Evolutionary conservation across 2,888 invertebrate genomes (phyloP).

Genomic region (Rhagonycha lutea): DNA sequence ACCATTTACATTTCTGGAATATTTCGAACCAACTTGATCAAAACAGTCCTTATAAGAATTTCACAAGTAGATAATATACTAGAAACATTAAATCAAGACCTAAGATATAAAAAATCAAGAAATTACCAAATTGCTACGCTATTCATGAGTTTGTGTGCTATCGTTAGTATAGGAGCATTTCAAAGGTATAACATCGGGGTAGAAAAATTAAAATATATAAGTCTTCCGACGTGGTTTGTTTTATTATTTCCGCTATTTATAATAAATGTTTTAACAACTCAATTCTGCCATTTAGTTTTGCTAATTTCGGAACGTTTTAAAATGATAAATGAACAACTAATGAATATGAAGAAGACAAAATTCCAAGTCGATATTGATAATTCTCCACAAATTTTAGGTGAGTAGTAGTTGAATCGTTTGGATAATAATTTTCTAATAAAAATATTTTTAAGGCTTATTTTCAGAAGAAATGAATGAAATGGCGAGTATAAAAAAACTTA

Average conservation of each 20-base stretch:
- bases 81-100: background rate
- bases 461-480: background rate
- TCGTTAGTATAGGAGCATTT: background rate
- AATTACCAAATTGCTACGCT: background rate
- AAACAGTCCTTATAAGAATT: background rate
- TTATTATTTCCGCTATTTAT: background rate
- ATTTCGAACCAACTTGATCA: background rate
- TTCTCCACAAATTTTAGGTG: background rate
- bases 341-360: background rate
- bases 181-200: background rate
- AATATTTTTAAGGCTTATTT: background rate
- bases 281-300: background rate
- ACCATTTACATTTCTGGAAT: background rate
- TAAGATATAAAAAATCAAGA: background rate
- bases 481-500: background rate
- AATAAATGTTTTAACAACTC: background rate
- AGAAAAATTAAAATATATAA: background rate
- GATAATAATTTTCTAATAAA: background rate
- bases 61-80: background rate
- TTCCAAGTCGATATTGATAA: background rate
- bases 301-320: background rate
- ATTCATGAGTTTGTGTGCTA: background rate
- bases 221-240: background rate
- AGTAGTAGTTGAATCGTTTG: background rate
- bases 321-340: background rate